Percentiles rank a stretch among this genome's conserved stretches.
Evolutionary conservation across 2,797 vertebrate species (phyloP).

Genomic region (Nyctalus aviator): DNA sequence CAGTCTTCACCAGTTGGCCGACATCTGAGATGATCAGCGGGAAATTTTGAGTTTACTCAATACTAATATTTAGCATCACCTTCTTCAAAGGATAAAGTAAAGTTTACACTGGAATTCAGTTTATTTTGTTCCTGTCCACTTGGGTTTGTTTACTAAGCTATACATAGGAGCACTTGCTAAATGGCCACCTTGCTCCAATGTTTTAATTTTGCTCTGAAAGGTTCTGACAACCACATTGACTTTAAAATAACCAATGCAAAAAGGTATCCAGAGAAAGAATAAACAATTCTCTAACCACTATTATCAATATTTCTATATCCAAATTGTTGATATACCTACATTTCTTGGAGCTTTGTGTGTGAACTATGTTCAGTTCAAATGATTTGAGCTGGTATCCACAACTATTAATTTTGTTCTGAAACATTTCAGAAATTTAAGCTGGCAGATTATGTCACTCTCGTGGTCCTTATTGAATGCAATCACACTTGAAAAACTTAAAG

Average conservation of each 20-base stretch:
- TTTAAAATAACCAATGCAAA: slow-evolving; percentile 78
- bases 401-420: slow-evolving; percentile 84
- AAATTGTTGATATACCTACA: slow-evolving; percentile 60
- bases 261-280: slow-evolving; percentile 66
- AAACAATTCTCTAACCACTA: slow-evolving; percentile 67
- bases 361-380: slow-evolving; percentile 75
- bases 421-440: slow-evolving; percentile 85
- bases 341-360: slow-evolving; percentile 73
- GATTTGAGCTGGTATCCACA: slow-evolving; percentile 81
- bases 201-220: slow-evolving; percentile 80
- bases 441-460: slow-evolving; percentile 79
- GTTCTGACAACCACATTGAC: slow-evolving; percentile 71
- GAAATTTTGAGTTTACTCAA: slow-evolving; percentile 57
- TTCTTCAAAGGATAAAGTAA: slow-evolving; percentile 77
- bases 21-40: slow-evolving; percentile 32
- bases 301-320: slow-evolving; percentile 76
- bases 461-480: slow-evolving; percentile 78
- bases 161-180: slow-evolving; percentile 69
- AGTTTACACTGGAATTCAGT: slow-evolving; percentile 71
- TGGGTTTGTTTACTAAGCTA: slow-evolving; percentile 77
- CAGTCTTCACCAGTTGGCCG: neutral
- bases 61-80: slow-evolving; percentile 67
- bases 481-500: slow-evolving; percentile 80
- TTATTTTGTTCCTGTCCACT: slow-evolving; percentile 76
- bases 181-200: slow-evolving; percentile 58